Evolutionary conservation across 1,140 invertebrate species (phyloP).

Genomic region (Saxidomus purpurata): DNA sequence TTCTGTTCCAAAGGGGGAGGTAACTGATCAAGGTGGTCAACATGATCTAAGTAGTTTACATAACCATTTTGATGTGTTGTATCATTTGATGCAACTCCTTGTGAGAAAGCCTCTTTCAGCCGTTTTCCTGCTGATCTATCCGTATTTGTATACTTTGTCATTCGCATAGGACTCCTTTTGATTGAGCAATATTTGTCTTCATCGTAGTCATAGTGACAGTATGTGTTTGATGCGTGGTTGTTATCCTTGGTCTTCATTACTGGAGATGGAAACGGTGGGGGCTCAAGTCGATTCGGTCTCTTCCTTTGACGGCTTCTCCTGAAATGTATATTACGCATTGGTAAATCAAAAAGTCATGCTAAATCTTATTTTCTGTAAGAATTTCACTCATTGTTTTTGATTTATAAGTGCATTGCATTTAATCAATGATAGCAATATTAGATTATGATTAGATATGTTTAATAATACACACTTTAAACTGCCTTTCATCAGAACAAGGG

Average conservation of each 20-base stretch:
- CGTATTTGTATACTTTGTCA: slow-evolving; percentile 77
- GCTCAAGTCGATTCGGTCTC: slow-evolving; percentile 9
- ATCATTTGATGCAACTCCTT: slow-evolving; percentile 56
- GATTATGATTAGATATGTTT: too few species aligned
- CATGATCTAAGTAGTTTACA: slow-evolving; percentile 48
- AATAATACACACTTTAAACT: too few species aligned
- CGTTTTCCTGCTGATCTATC: slow-evolving; percentile 69
- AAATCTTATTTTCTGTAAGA: too few species aligned
- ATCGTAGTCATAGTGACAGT: slow-evolving; percentile 76
- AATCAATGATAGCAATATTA: too few species aligned
- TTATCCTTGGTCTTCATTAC: slow-evolving; percentile 58
- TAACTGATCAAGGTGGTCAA: slow-evolving; percentile 17
- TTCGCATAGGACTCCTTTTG: slow-evolving; percentile 80
- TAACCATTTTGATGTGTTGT: slow-evolving; percentile 60
- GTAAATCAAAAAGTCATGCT: too few species aligned
- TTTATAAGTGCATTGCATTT: too few species aligned
- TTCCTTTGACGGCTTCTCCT: slow-evolving; percentile 33
- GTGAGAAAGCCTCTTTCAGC: slow-evolving; percentile 71
- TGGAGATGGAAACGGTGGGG: slow-evolving; percentile 63
- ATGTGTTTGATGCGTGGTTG: slow-evolving; percentile 60
- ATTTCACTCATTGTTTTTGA: too few species aligned
- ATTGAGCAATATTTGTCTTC: slow-evolving; percentile 83
- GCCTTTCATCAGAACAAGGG: too few species aligned
- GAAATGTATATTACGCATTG: neutral
- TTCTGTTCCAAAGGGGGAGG: slow-evolving; percentile 38